Evolutionary conservation across 2,888 invertebrate genomes (phyloP).

Genomic region (Theretra japonica): DNA sequence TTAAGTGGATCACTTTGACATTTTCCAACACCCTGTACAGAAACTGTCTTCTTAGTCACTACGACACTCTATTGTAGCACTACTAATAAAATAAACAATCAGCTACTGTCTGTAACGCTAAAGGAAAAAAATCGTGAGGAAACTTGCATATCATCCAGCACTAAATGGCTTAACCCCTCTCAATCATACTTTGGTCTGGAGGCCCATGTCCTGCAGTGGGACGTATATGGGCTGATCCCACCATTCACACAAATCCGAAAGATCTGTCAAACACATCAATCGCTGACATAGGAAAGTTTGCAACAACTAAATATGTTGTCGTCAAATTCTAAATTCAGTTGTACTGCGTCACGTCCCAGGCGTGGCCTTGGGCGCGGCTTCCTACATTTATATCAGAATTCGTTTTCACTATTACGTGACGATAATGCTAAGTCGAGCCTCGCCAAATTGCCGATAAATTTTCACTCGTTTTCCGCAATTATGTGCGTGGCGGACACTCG

Average conservation of each 20-base stretch:
- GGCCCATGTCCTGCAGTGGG: too few species aligned
- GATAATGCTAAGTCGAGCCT: conserved; percentile 34
- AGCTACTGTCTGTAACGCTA: too few species aligned
- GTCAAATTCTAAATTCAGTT: conserved; percentile 31
- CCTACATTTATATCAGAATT: conserved; percentile 40
- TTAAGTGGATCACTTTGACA: too few species aligned
- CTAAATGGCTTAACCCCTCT: too few species aligned
- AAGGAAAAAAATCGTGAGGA: too few species aligned
- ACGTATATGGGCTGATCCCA: too few species aligned
- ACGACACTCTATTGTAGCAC: too few species aligned
- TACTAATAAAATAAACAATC: too few species aligned
- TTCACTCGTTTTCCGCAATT: conserved; percentile 36
- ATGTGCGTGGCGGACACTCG: conserved; percentile 19
- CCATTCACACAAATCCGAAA: not conserved
- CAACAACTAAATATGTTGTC: conserved; percentile 28
- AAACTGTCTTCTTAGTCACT: too few species aligned
- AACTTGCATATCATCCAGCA: too few species aligned
- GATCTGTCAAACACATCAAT: conserved; percentile 3
- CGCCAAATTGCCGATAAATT: conserved; percentile 41
- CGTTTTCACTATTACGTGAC: conserved; percentile 36
- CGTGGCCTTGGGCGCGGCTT: conserved; percentile 40
- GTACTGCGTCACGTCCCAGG: conserved; percentile 31
- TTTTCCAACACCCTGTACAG: too few species aligned
- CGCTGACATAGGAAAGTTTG: not conserved
- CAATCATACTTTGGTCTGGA: too few species aligned